A percentile compares a stretch with the other conserved stretches of the same genome.
Conservation (phyloP, 2,888 invertebrate species). For the Schizaphis graminum region DNA sequence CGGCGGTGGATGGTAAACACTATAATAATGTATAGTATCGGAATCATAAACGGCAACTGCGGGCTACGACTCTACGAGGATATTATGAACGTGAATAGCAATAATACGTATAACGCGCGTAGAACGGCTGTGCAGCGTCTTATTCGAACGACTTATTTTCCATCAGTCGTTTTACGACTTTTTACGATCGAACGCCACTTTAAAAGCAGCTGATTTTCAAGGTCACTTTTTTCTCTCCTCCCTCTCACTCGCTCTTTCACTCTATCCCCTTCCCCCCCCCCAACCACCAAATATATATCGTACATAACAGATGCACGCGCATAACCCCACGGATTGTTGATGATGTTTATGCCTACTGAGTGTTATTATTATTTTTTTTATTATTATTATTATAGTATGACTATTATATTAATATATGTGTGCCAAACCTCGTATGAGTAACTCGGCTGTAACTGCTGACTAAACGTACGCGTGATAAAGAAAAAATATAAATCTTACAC, state of each 20-base stretch:
- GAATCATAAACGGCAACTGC: conserved; percentile 7
- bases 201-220: conserved; percentile 58
- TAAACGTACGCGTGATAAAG: background rate
- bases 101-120: background rate
- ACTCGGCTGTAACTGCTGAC: background rate
- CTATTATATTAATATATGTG: background rate
- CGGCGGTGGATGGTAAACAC: background rate
- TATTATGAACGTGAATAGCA: background rate
- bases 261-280: background rate
- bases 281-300: background rate
- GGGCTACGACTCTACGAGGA: background rate
- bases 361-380: background rate
- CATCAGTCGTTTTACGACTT: conserved; percentile 38
- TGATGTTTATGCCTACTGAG: background rate
- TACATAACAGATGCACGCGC: conserved; percentile 4
- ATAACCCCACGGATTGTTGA: conserved; percentile 14
- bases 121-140: conserved; percentile 23
- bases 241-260: background rate
- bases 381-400: background rate
- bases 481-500: background rate
- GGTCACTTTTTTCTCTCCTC: background rate
- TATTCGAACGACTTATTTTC: background rate
- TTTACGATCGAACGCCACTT: background rate
- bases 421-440: background rate
- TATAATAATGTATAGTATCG: background rate